These are phyloP conservation scores for Australoheros scitulus DNA, from an alignment of 2,113 vertebrate species.

Conservation along the genomic window DNA sequence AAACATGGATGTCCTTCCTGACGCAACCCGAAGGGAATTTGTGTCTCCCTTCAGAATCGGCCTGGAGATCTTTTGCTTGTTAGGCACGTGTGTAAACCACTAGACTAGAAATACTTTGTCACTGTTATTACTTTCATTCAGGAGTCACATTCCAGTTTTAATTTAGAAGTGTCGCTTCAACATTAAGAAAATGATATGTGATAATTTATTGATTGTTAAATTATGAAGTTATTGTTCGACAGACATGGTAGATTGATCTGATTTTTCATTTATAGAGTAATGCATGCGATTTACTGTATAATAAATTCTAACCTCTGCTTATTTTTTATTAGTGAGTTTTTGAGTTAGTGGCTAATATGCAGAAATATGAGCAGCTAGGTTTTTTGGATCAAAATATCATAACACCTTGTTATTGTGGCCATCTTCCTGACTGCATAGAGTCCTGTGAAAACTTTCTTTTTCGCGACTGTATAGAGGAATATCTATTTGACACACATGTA, in stretches of 20 bases:
- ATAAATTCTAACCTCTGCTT: slow-evolving; percentile 33
- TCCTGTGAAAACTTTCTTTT: too few relatives aligned
- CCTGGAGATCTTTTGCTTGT: neutral
- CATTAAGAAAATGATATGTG: neutral
- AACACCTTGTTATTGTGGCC: too few relatives aligned
- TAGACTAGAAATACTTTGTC: neutral
- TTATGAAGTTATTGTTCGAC: neutral
- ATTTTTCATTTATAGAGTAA: slow-evolving; percentile 28
- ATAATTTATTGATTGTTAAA: neutral
- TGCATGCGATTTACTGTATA: neutral
- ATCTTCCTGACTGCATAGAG: neutral
- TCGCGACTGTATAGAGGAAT: neutral
- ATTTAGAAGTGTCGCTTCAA: neutral
- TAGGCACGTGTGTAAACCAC: neutral
- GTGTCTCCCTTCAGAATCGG: neutral
- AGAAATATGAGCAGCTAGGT: neutral
- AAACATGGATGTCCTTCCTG: neutral
- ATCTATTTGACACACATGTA: neutral
- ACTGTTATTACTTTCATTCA: neutral
- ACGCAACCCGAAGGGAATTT: too few relatives aligned
- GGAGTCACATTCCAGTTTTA: neutral
- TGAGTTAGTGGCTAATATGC: neutral
- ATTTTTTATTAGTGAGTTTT: neutral
- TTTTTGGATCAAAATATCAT: too few relatives aligned
- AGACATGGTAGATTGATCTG: slow-evolving; percentile 1